A percentile compares a stretch with the other conserved stretches of the same genome.
Evolutionary conservation across 1,140 invertebrate species (phyloP).

Genomic region (Drosophila dunni): DNA sequence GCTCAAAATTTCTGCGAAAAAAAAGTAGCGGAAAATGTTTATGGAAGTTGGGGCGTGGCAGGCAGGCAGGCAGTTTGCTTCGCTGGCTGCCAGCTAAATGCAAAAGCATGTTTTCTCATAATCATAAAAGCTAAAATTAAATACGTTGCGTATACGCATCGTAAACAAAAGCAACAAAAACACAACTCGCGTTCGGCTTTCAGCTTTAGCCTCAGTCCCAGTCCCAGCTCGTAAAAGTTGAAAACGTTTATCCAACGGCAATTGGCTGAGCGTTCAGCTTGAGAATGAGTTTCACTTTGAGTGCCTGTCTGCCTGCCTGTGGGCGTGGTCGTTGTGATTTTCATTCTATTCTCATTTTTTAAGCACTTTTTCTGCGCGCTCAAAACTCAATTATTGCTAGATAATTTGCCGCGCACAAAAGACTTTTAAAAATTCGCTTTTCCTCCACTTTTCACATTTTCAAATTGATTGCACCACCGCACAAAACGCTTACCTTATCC

Average conservation of each 20-base stretch:
- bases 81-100: constrained; percentile 59
- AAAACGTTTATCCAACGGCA: constrained; percentile 78
- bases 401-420: constrained; percentile 71
- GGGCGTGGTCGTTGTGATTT: constrained; percentile 34
- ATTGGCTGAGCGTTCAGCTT: constrained; percentile 64
- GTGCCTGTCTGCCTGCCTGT: constrained; percentile 10
- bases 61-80: background rate
- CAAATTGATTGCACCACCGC: constrained; percentile 57
- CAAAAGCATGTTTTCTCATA: constrained; percentile 82
- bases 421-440: constrained; percentile 63
- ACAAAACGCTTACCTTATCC: constrained; percentile 89
- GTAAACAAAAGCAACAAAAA: constrained; percentile 62
- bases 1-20: constrained; percentile 19
- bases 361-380: background rate
- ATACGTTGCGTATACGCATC: constrained; percentile 78
- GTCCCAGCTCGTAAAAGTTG: constrained; percentile 72
- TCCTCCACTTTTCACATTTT: background rate
- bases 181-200: constrained; percentile 30
- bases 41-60: background rate
- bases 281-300: constrained; percentile 23
- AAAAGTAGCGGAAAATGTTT: background rate
- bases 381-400: constrained; percentile 78
- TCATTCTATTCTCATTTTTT: constrained; percentile 2
- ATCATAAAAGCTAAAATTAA: constrained; percentile 82
- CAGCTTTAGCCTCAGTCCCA: background rate